Conservation (phyloP, 2,888 invertebrate genomes). For the Allygus modestus region DNA sequence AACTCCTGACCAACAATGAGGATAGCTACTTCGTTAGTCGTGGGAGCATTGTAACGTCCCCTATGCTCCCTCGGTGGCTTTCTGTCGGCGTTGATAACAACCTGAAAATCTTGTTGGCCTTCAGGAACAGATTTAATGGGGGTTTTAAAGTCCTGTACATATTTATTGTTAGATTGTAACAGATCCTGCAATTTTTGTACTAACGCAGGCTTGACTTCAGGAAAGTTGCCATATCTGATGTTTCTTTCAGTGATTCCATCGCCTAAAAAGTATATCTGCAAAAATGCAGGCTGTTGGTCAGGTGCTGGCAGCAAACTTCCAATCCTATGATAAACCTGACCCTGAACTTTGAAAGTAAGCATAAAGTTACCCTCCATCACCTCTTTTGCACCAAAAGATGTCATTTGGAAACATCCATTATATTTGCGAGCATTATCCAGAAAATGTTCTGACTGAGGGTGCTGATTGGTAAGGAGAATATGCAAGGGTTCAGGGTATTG, state of each 20-base stretch:
- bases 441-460: constrained; percentile 62
- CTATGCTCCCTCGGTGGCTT: constrained; percentile 58
- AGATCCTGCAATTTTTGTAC: constrained; percentile 5
- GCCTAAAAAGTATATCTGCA: constrained; percentile 41
- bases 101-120: constrained; percentile 39
- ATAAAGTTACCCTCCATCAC: constrained; percentile 56
- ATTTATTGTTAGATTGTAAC: neutral
- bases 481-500: neutral
- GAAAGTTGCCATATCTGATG: neutral
- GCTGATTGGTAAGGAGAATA: constrained; percentile 33
- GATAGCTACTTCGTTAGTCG: constrained; percentile 56
- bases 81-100: constrained; percentile 63
- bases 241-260: neutral
- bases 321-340: constrained; percentile 67
- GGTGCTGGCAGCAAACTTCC: constrained; percentile 36
- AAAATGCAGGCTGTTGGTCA: neutral
- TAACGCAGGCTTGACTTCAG: constrained; percentile 6
- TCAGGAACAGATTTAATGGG: neutral
- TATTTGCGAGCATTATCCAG: constrained; percentile 57
- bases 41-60: constrained; percentile 59
- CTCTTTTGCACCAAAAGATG: constrained; percentile 64
- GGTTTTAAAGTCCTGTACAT: constrained; percentile 23
- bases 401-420: constrained; percentile 66
- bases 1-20: constrained; percentile 60
- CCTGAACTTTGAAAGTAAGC: constrained; percentile 68